Evolutionary conservation across 2,888 invertebrate species (phyloP).

Genomic region (Alloplasta piceator): DNA sequence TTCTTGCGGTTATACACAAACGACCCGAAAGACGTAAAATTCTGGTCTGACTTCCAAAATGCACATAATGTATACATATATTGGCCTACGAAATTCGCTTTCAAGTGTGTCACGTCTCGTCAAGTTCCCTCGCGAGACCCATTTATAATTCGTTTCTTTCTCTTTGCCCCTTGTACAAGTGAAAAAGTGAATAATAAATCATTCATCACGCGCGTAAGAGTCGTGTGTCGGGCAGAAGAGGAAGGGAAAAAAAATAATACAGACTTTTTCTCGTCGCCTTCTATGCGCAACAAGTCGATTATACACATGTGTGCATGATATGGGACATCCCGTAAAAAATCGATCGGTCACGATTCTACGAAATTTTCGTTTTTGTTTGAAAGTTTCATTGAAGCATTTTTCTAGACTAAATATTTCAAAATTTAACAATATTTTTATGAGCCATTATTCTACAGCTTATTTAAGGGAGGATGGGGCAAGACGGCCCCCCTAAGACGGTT

Average conservation of each 20-base stretch:
- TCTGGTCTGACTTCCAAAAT: conserved; percentile 15
- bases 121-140: conserved; percentile 20
- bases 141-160: conserved; percentile 20
- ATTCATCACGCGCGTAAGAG: conserved; percentile 40
- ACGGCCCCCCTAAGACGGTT: too few relatives aligned
- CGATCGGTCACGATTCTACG: too few relatives aligned
- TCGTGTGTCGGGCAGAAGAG: conserved; percentile 7
- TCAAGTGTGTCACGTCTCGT: conserved; percentile 45
- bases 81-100: neutral
- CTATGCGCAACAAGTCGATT: neutral
- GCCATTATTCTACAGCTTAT: too few relatives aligned
- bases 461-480: too few relatives aligned
- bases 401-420: too few relatives aligned
- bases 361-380: too few relatives aligned
- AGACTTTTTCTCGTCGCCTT: neutral
- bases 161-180: conserved; percentile 9
- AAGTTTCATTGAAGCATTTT: too few relatives aligned
- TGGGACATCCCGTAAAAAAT: neutral
- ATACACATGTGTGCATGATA: neutral
- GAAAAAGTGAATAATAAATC: conserved; percentile 32
- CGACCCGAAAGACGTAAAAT: conserved; percentile 10
- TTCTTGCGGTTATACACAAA: conserved; percentile 7
- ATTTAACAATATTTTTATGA: too few relatives aligned
- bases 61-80: neutral
- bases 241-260: neutral